A percentile compares a stretch with the other conserved stretches of the same genome.
Conservation (phyloP, 2,888 invertebrate species). For the Choreutis nemorana region DNA sequence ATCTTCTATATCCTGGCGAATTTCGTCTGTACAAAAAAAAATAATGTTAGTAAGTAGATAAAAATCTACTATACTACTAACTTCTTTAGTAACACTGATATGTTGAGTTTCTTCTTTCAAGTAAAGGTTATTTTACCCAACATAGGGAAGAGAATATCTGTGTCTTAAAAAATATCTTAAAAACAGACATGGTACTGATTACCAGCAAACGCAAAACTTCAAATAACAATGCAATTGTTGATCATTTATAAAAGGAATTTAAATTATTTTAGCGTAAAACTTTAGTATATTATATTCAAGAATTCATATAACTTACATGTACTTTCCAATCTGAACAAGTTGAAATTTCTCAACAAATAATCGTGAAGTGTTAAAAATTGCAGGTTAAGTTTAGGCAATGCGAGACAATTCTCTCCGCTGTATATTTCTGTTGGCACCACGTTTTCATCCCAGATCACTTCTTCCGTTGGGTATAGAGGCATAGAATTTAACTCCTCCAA, state of each 20-base stretch:
- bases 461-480: conserved; percentile 98
- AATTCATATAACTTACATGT: conserved; percentile 76
- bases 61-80: no score
- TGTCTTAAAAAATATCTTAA: no score
- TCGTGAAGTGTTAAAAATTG: conserved; percentile 99
- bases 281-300: background rate
- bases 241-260: no score
- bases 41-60: no score
- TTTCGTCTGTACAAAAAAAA: conserved; percentile 78
- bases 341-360: conserved; percentile 96
- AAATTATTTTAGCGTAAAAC: background rate
- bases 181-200: no score
- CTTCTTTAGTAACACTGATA: no score
- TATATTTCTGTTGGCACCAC: conserved; percentile 98
- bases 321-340: conserved; percentile 95
- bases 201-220: no score
- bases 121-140: no score
- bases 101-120: no score
- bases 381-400: conserved; percentile 95
- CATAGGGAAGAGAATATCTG: no score
- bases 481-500: conserved; percentile 95
- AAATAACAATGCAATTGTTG: no score
- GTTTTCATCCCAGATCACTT: conserved; percentile 99
- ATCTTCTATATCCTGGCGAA: conserved; percentile 98
- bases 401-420: conserved; percentile 94